Evolutionary conservation across 2,888 invertebrate genomes (phyloP), one percentile per base, ranked within the genome.

Genomic region (Resseliella maxima): DNA sequence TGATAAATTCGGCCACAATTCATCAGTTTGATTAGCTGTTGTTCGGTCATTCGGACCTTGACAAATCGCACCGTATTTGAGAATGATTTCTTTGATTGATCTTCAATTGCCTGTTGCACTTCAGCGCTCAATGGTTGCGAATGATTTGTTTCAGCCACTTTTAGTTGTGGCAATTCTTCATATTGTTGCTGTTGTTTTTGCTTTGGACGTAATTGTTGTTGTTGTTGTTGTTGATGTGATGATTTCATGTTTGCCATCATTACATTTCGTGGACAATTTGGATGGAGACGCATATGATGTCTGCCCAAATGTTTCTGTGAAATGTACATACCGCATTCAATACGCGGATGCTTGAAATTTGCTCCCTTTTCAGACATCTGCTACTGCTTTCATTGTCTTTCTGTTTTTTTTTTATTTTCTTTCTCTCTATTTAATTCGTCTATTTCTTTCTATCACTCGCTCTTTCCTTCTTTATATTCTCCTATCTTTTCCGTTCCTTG

Each of bases 221-320:
- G 50, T 8, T 6, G 50, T 21, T 50, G 50, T 2, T 6, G 2
- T 21, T 10, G 21, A 12, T 21, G 50, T 18, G 10, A 3, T 3
- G 2, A 2, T 2, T 6, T 18, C 50, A 18, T 18, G 2, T 50
- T 21, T 2, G 15, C 24, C 59, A 59, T 59, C 18, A 24, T 5
- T 2, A 24, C 27, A 18, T 3, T 27, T n/a, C 59, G n/a, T 27
- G 59, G 59, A 59, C 59, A 59, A 5, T 3, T 24, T 59, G 59
- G 59, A 59, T 59, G 59, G 5, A 3, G 24, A 59, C 59, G 59
- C 2, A 59, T 24, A 24, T 24, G 59, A 59, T 59, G 59, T 59
- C 59, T n/a, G n/a, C 59, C 59, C 59, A 59, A 59, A 59, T 59
- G 59, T 27, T 59, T 59, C 59, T 59, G 24, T 12, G 59, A 59